These are phyloP conservation scores for Copidosoma floridanum DNA, from an alignment of 1,140 invertebrate species.

Conservation along the genomic window DNA sequence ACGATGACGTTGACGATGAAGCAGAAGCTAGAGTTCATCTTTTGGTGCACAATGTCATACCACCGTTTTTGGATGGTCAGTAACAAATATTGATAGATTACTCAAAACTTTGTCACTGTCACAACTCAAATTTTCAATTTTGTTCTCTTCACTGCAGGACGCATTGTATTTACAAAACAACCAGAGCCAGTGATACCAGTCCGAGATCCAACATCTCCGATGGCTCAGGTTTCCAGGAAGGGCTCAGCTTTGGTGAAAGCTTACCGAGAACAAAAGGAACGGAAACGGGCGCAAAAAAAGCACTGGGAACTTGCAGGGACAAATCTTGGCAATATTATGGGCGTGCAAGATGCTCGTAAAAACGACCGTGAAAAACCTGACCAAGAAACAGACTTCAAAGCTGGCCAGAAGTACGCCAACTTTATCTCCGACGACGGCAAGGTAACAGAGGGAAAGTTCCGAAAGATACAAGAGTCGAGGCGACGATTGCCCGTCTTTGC, in stretches of 20 bases:
- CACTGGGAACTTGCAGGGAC: constrained; percentile 99
- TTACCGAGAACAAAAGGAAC: constrained; percentile 94
- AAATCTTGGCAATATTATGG: constrained; percentile 93
- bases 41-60: constrained; percentile 97
- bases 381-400: constrained; percentile 71
- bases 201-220: constrained; percentile 94
- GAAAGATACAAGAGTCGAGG: constrained; percentile 83
- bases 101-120: neutral
- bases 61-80: constrained; percentile 93
- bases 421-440: constrained; percentile 80
- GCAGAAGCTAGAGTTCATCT: constrained; percentile 92
- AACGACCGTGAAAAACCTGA: constrained; percentile 68
- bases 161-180: constrained; percentile 99
- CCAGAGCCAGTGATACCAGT: constrained; percentile 73
- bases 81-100: neutral
- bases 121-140: constrained; percentile 3
- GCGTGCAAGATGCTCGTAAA: constrained; percentile 73
- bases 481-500: constrained; percentile 95
- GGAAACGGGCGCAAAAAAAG: constrained; percentile 94
- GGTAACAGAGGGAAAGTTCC: constrained; percentile 83
- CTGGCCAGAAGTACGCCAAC: constrained; percentile 94
- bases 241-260: constrained; percentile 87
- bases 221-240: constrained; percentile 96
- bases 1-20: constrained; percentile 92
- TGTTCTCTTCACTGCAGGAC: constrained; percentile 35